Evolutionary conservation across 2,888 invertebrate species (phyloP), one percentile per base, ranked within the genome.

Genomic region (Drosophila barbarae): DNA sequence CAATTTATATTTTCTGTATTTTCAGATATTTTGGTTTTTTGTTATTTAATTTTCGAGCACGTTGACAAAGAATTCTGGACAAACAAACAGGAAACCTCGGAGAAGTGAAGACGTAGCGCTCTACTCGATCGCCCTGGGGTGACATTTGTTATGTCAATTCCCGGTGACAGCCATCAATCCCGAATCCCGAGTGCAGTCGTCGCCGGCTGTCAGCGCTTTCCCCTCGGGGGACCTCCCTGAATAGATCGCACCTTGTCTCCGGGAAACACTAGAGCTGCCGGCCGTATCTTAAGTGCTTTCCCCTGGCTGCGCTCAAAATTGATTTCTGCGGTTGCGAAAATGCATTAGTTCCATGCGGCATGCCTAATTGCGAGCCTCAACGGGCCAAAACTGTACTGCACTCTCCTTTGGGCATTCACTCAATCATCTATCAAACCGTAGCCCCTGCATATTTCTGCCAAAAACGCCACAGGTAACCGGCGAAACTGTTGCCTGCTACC

Each of bases 141-240:
- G 84, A 77, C 77, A 79, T 84, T 82, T 82, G 84, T 79, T 77
- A 76, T 82, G 84, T 82, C 83, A 82, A 80, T 72, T 80, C 74
- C 69, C 60, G 68, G 65, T 82, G 82, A 82, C 82, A 82, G 80
- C 84, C 78, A 84, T 82, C 82, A 82, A 82, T 82, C 82, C 54
- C 21, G 32, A 47, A 13, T 47, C 46, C 46, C 46, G 47, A 38
- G 50, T 64, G 54, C 57, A 39, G 47, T 60, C 73, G 73, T 72
- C 81, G 84, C 76, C 81, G 78, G 57, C 63, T 71, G 71, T 73
- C 73, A 71, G 65, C 66, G 66, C 54, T 44, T 23, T 44, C 36
- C 41, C 41, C 76, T 63, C 64, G 69, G 67, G 76, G 71, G 80
- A 81, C 80, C 80, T 73, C 80, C 80, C 78, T 77, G 77, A 61